These are phyloP conservation scores for Brassicogethes aeneus DNA, from an alignment of 2,888 invertebrate genomes.

Conservation along the genomic window DNA sequence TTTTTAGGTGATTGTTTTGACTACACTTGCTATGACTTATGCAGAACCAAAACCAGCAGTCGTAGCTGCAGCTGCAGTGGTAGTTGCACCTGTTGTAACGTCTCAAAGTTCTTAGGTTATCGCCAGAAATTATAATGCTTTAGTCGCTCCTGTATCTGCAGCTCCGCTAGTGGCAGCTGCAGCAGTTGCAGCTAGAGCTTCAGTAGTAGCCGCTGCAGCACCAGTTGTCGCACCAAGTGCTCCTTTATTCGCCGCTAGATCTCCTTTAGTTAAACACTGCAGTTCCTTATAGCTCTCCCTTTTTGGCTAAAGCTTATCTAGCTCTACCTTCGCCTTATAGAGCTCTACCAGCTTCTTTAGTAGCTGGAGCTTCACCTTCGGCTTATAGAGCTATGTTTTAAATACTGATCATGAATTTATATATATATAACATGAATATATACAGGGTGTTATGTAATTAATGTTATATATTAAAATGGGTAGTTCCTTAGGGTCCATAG, in stretches of 20 bases:
- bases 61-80: constrained; percentile 27
- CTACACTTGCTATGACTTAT: constrained; percentile 27
- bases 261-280: constrained; percentile 1
- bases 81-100: constrained; percentile 23
- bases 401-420: too few species aligned
- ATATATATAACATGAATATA: too few species aligned
- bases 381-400: neutral
- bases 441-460: too few species aligned
- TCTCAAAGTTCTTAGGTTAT: neutral
- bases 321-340: neutral
- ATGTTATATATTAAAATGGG: too few species aligned
- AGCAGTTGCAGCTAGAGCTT: constrained; percentile 30
- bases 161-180: constrained; percentile 20
- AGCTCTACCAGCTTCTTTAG: neutral
- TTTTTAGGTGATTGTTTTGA: constrained; percentile 4
- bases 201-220: constrained; percentile 31
- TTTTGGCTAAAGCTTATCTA: neutral
- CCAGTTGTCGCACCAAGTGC: constrained; percentile 15
- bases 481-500: too few species aligned
- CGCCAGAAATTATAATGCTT: neutral
- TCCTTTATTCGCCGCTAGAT: constrained; percentile 14
- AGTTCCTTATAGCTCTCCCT: neutral
- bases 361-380: neutral
- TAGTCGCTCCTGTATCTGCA: neutral
- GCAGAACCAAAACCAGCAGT: constrained; percentile 23